Evolutionary conservation across 2,888 invertebrate genomes (phyloP), one percentile per base, ranked within the genome.

Genomic region (Cylindroiulus punctatus): DNA sequence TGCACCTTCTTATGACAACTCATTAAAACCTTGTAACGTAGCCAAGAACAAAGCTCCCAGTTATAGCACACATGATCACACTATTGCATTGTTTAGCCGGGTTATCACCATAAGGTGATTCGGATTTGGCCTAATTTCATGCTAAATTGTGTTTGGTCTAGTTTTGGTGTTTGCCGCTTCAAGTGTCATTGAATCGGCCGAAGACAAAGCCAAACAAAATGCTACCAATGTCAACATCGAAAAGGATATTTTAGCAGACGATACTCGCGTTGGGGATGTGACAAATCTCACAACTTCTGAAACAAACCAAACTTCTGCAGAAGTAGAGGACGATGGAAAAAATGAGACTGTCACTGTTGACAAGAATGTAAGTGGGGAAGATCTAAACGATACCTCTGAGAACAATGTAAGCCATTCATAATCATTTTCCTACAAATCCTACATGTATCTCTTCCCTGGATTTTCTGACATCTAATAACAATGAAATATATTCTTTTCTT

Each of bases 401-500:
- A 44, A 42, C 83, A 83, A 83, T 83, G 83, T 83, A 83, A 83
- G 83, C 44, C 44, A 44, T 42, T n/a, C 0, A 40, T 44, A 83
- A 40, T 83, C 44, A 83, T 40, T 83, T 83, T 14, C 22, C 7
- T 40, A 14, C n/a, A 19, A 83, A 40, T 42, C 36, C 44, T 22
- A n/a, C n/a, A n/a, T n/a, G n/a, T n/a, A 17, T 30, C 14, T 76
- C 76, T 26, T 83, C 42, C 36, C 83, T 26, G 83, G 12, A 40
- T 40, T 52, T 42, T 83, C 83, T 83, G 40, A 83, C 44, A 83
- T 83, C 22, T 83, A 83, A 83, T 76, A 76, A 30, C 76, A 76
- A 76, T 76, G 76, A 76, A 76, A 76, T 83, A n/a, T n/a, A 44
- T 83, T 83, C n/a, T 83, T 81, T 44, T 14, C 83, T 42, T 42